Evolutionary conservation across 2,797 vertebrate species (phyloP), one percentile per base, ranked within the genome.

Genomic region (Fratercula arctica): DNA sequence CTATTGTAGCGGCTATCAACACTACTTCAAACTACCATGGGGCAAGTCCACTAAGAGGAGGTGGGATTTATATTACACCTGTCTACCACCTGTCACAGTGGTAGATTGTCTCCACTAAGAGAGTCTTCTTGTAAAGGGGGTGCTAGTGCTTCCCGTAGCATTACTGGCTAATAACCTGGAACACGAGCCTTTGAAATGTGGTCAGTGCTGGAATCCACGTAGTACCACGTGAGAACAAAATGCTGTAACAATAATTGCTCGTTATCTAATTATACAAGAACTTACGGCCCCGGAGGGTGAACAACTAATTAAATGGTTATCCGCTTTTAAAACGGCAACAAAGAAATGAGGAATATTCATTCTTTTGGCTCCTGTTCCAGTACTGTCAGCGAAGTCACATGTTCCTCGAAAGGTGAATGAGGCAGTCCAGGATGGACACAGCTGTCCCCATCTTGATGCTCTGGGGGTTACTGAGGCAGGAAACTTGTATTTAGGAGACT

Each of bases 261-360:
- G 70, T 96, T 91, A 93, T 86, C 88, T 90, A 83, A 91, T 96
- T 95, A 90, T 37, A 70, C 56, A 85, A 89, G 90, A 87, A 85
- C 84, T 83, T 89, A 72, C 6, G 87, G 84, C 60, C 80, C 91
- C 2, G 1, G 70, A 88, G 88, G 90, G n/a, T 68, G 81, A 91
- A 73, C 41, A 92, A 60, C 46, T 85, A 76, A 91, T 93, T 68
- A 92, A 74, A 54, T 43, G 29, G 64, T 90, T 96, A 72, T 88
- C 81, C 11, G 1, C 72, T 77, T 76, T 74, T 87, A 53, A 87
- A 94, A 87, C 17, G 48, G 70, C 77, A 94, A 64, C 13, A 15
- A 29, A 87, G 79, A 83, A 80, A 31, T 4, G 11, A 85, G 43
- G 75, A 64, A 70, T 70, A 61, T 46, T 70, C 57, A 35, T 72